Conservation (phyloP, 2,888 invertebrate genomes). For the Urechis unicinctus region DNA sequence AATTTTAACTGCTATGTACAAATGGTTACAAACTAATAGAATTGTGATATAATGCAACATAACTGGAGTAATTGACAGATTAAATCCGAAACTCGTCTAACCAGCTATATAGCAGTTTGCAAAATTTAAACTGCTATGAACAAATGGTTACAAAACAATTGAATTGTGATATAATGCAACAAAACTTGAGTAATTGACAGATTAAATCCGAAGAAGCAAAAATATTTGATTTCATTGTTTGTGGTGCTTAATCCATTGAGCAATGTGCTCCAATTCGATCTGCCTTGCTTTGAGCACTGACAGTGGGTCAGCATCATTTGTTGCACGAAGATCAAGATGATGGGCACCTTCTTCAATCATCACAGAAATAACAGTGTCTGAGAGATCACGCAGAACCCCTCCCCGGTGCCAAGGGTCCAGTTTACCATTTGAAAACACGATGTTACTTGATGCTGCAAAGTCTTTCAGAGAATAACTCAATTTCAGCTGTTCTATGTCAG, state of each 20-base stretch:
- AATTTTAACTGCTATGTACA: background rate
- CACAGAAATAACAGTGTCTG: slow-evolving; percentile 43
- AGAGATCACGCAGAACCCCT: slow-evolving; percentile 40
- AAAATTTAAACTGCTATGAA: background rate
- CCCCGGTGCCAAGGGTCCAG: slow-evolving; percentile 55
- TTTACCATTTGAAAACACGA: slow-evolving; percentile 51
- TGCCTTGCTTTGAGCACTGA: slow-evolving; percentile 41
- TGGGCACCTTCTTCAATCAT: slow-evolving; percentile 52
- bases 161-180: background rate
- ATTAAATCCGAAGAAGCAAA: background rate
- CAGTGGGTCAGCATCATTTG: slow-evolving; percentile 48
- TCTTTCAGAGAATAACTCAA: slow-evolving; percentile 37
- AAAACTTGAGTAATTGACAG: background rate
- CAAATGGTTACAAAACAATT: background rate
- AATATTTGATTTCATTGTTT: background rate
- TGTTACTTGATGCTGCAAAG: slow-evolving; percentile 32
- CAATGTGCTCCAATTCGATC: slow-evolving; percentile 36
- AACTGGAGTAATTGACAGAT: background rate
- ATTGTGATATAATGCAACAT: background rate
- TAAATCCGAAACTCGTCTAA: background rate
- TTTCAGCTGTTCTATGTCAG: slow-evolving; percentile 32
- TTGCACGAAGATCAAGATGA: slow-evolving; percentile 52
- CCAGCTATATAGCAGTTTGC: background rate
- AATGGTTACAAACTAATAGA: background rate
- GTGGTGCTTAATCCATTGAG: slow-evolving; percentile 30